Percentiles rank a stretch among this genome's conserved stretches.
These are phyloP conservation scores for Galbula dea DNA, from an alignment of 2,113 vertebrate genomes.

Conservation along the genomic window DNA sequence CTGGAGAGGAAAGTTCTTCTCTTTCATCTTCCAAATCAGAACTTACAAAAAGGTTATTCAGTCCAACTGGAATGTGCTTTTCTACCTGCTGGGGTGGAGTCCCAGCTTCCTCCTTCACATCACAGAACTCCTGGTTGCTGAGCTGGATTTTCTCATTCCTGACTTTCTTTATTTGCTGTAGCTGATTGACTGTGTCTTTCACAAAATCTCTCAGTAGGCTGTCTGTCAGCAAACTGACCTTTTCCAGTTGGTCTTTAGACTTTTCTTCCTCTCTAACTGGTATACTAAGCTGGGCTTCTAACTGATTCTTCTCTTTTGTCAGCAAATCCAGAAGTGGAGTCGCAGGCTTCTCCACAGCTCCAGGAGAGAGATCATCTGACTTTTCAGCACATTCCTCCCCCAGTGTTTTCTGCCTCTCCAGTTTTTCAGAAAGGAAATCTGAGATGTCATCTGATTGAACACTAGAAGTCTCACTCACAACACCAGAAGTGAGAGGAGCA, in stretches of 20 bases:
- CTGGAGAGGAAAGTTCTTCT: conserved; percentile 90
- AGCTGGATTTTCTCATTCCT: conserved; percentile 85
- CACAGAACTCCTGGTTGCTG: conserved; percentile 72
- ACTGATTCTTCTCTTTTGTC: conserved; percentile 73
- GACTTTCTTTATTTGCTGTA: conserved; percentile 83
- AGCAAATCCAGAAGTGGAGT: conserved; percentile 79
- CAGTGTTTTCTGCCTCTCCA: conserved; percentile 57
- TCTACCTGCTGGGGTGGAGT: conserved; percentile 7
- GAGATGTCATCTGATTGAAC: conserved; percentile 43
- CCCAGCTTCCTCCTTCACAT: conserved; percentile 41
- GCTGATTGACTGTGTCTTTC: conserved; percentile 81
- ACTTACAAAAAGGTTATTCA: conserved; percentile 74
- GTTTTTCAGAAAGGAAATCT: conserved; percentile 67
- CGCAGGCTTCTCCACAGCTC: conserved; percentile 55
- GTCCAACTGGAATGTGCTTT: conserved; percentile 57
- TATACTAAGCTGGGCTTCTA: conserved; percentile 70
- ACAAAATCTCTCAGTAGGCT: conserved; percentile 83
- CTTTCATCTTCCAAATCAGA: conserved; percentile 79
- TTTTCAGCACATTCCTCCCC: conserved; percentile 63
- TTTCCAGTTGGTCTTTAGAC: conserved; percentile 61
- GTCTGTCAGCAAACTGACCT: conserved; percentile 81
- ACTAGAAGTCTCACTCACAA: conserved; percentile 2
- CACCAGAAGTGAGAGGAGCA: conserved; percentile 14
- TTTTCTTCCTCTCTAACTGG: conserved; percentile 55
- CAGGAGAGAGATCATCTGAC: conserved; percentile 48